Conservation (phyloP, 1,140 invertebrate genomes). For the Cydia pomonella region DNA sequence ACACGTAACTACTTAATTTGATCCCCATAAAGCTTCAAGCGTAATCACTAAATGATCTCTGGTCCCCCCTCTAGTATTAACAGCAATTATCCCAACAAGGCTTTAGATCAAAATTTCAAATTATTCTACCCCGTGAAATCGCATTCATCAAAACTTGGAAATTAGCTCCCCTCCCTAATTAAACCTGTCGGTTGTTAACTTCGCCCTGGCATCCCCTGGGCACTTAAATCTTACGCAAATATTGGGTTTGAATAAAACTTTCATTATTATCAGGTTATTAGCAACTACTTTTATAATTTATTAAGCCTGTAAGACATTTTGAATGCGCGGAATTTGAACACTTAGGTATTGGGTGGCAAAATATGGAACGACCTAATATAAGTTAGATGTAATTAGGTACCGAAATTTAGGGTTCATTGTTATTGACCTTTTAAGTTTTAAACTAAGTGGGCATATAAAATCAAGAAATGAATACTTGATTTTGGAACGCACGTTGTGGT, state of each 20-base stretch:
- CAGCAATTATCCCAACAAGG: slow-evolving; percentile 60
- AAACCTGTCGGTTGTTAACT: slow-evolving; percentile 71
- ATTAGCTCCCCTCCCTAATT: slow-evolving; percentile 72
- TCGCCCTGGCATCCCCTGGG: slow-evolving; percentile 45
- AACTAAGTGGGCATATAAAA: too few relatives aligned
- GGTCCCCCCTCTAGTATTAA: slow-evolving; percentile 42
- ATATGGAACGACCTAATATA: neutral
- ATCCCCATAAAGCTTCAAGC: slow-evolving; percentile 40
- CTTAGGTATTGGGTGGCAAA: neutral
- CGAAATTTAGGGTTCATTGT: too few relatives aligned
- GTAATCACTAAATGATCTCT: slow-evolving; percentile 17
- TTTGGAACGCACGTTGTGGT: too few relatives aligned
- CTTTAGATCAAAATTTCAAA: slow-evolving; percentile 74
- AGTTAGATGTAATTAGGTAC: neutral
- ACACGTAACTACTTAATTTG: slow-evolving; percentile 39
- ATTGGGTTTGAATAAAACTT: slow-evolving; percentile 68
- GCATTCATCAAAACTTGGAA: slow-evolving; percentile 76
- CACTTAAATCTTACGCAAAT: slow-evolving; percentile 61
- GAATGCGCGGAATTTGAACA: slow-evolving; percentile 16
- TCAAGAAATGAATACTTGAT: too few relatives aligned
- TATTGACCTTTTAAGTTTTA: too few relatives aligned
- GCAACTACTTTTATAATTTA: slow-evolving; percentile 62
- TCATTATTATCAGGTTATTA: slow-evolving; percentile 71
- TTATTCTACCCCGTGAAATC: slow-evolving; percentile 64
- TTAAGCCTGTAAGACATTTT: slow-evolving; percentile 58